These are phyloP conservation scores for Alviniconcha marisindica DNA, from an alignment of 1,140 invertebrate species.

Conservation along the genomic window DNA sequence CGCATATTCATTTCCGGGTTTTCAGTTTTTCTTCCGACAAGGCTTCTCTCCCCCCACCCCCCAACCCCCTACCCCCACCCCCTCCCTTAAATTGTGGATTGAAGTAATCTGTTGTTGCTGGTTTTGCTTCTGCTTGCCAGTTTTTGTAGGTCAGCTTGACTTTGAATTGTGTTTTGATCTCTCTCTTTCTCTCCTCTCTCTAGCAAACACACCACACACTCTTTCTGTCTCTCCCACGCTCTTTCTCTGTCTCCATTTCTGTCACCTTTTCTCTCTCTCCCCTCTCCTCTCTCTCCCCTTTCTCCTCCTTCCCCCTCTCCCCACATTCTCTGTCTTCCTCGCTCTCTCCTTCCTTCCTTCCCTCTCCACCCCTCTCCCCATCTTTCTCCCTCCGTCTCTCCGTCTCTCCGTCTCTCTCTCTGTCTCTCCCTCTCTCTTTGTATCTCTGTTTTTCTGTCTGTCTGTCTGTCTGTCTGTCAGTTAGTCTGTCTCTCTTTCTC, in stretches of 20 bases:
- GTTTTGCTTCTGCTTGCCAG: neutral
- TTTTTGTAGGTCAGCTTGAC: slow-evolving; percentile 5
- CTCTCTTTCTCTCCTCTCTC: slow-evolving; percentile 5
- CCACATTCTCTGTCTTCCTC: neutral
- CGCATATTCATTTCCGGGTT: neutral
- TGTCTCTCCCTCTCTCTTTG: neutral
- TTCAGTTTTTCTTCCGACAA: neutral
- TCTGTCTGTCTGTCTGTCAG: neutral
- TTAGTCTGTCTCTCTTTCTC: slow-evolving; percentile 14
- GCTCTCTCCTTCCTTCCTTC: neutral
- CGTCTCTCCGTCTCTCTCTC: neutral
- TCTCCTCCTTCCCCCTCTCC: neutral
- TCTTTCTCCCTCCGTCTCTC: neutral
- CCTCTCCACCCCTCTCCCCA: neutral
- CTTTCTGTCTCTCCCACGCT: neutral
- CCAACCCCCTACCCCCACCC: too few relatives aligned
- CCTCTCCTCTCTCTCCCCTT: neutral
- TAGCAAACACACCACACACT: too few relatives aligned
- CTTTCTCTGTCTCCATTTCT: too few relatives aligned
- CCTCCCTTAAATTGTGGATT: neutral
- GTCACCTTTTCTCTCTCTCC: neutral
- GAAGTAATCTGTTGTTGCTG: neutral
- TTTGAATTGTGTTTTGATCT: neutral
- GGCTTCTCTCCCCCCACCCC: too few relatives aligned
- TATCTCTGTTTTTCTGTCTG: neutral